phyloP scores from a whole-genome alignment of 2,113 vertebrate species.

The Sander vitreus region DNA sequence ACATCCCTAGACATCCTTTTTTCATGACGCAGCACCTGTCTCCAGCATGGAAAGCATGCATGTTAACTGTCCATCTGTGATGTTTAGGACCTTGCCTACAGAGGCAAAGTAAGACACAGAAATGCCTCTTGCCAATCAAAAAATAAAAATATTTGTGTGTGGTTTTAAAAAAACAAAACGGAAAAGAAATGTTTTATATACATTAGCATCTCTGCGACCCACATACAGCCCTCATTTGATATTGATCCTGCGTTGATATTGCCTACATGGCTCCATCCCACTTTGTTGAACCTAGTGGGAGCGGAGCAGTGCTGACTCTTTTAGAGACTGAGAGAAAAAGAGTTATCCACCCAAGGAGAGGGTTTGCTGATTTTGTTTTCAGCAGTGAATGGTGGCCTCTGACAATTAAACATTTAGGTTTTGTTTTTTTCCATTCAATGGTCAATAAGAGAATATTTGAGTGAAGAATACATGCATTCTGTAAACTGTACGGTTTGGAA shows the following conservation, averaged over 20 bases:
- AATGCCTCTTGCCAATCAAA: background rate
- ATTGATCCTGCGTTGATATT: conserved; percentile 25
- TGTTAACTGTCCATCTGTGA: background rate
- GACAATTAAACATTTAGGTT: background rate
- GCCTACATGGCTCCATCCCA: conserved; percentile 44
- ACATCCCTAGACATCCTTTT: conserved; percentile 23
- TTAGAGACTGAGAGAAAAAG: conserved; percentile 1
- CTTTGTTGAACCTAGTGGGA: conserved; percentile 63
- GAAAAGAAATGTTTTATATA: background rate
- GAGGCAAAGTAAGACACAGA: conserved; percentile 4
- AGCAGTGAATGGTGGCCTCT: background rate
- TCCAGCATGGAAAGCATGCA: conserved; percentile 17
- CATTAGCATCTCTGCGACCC: conserved; percentile 17
- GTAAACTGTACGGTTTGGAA: background rate
- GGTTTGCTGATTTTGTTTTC: background rate
- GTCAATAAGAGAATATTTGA: background rate
- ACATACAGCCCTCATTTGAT: background rate
- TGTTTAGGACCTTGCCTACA: background rate
- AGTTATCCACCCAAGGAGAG: background rate
- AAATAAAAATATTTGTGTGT: conserved; percentile 3
- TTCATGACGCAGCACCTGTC: conserved; percentile 28
- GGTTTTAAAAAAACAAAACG: background rate
- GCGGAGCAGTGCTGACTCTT: conserved; percentile 23
- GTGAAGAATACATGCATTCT: background rate
- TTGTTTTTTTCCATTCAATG: background rate